Base-by-base conservation (phyloP, 2,113 vertebrate species). In the Chloropsis cyanopogon region DNA sequence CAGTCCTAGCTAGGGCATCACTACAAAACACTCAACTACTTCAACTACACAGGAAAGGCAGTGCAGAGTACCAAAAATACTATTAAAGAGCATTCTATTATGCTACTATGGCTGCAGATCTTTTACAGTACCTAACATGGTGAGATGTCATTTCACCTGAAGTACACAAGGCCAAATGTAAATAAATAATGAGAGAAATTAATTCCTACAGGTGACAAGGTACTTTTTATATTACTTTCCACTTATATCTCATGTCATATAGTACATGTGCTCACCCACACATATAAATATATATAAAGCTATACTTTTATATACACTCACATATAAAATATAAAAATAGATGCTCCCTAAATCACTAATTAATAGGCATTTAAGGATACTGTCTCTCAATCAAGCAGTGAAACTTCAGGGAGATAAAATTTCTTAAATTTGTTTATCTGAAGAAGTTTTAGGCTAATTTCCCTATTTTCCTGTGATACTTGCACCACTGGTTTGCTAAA, bases 141-240 rank as follows among this genome's bases (percentile, higher is more conserved):
- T 52, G 82, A 90, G 82, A 53, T 79, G 93, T 29, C 87, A 88
- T 57, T 79, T 80, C 66, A 92, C 49, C 50, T 86, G 66, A 95
- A 61, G 65, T 71, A 75, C 24, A 73, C 54, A 65, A 65, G 23
- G 50, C 61, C 52, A 87, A 76, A 82, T 82, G 41, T 37, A 92
- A 91, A 95, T 53, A 90, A 85, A 69, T 75, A 50, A 90, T 19
- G 19, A 68, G 15, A 82, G n/a, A 91, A 59, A 84, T 89, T 57
- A 76, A 57, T 85, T 68, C 82, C 65, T 64, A 46, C 17, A 60
- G 31, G 59, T 71, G 72, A 64, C 26, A 71, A 78, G 39, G 35
- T 70, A 44, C 3, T 71, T 86, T 61, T 57, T 13, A 6, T 19
- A 39, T 63, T 68, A 87, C 57, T 72, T 22, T 77, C 17, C 19